These are phyloP conservation scores for Zaprionus kolodkinae DNA, from an alignment of 1,140 invertebrate genomes.

Conservation along the genomic window DNA sequence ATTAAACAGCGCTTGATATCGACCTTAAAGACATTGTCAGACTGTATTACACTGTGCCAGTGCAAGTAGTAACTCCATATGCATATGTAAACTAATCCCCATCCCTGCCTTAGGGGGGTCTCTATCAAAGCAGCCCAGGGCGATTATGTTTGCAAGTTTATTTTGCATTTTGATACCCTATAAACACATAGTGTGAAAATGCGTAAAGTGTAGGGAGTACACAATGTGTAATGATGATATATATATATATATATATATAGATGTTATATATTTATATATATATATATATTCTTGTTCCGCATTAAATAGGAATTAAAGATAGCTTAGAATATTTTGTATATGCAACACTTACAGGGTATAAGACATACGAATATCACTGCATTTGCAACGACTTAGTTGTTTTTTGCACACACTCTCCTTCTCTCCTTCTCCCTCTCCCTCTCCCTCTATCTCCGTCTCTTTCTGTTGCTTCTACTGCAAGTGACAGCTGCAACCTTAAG, in stretches of 20 bases:
- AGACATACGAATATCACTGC: background rate
- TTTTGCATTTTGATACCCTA: slow-evolving; percentile 27
- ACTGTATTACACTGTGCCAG: slow-evolving; percentile 1
- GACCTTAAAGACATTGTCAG: slow-evolving; percentile 14
- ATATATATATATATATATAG: background rate
- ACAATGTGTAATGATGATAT: background rate
- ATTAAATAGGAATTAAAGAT: background rate
- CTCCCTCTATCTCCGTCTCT: background rate
- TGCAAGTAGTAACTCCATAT: slow-evolving; percentile 24
- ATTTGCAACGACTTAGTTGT: background rate
- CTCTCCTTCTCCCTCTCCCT: no score
- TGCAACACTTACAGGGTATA: background rate
- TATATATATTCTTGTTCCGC: slow-evolving; percentile 5
- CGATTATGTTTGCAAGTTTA: slow-evolving; percentile 37
- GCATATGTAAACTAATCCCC: slow-evolving; percentile 21
- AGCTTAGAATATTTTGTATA: background rate
- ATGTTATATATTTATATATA: no score
- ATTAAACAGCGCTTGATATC: slow-evolving; percentile 13
- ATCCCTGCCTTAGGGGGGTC: background rate
- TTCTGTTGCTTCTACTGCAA: background rate
- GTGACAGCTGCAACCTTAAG: slow-evolving; percentile 38
- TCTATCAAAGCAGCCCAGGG: background rate
- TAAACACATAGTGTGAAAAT: background rate
- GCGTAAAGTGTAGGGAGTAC: no score
- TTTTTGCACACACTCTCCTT: background rate